Evolutionary conservation across 2,888 invertebrate species (phyloP).

Genomic region (Parascotia fuliginaria): DNA sequence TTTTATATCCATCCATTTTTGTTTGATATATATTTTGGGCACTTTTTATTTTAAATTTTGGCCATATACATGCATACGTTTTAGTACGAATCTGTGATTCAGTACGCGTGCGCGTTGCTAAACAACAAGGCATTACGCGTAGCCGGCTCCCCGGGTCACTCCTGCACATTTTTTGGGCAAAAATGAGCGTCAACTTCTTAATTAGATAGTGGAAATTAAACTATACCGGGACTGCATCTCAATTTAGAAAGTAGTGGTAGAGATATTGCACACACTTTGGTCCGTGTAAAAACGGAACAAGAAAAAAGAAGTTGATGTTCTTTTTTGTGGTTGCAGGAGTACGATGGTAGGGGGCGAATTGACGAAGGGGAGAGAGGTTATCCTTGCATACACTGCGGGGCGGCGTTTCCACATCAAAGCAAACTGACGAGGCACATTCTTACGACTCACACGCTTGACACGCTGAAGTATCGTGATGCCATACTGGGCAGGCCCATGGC

Average conservation of each 20-base stretch:
- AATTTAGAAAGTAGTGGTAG: conserved; percentile 85
- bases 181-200: conserved; percentile 96
- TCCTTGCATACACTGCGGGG: conserved; percentile 96
- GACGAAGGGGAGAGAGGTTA: conserved; percentile 86
- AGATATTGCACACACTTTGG: conserved; percentile 80
- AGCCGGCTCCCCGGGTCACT: conserved; percentile 82
- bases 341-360: conserved; percentile 87
- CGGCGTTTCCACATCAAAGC: conserved; percentile 95
- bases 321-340: conserved; percentile 95
- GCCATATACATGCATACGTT: conserved; percentile 78
- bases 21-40: conserved; percentile 84
- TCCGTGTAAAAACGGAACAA: conserved; percentile 73
- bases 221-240: conserved; percentile 80
- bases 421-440: conserved; percentile 95
- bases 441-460: conserved; percentile 95
- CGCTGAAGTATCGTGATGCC: conserved; percentile 94
- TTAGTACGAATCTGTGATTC: conserved; percentile 71
- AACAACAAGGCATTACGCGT: conserved; percentile 80
- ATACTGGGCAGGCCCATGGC: conserved; percentile 73
- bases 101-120: conserved; percentile 77
- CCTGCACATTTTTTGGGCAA: conserved; percentile 88
- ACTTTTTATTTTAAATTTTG: conserved; percentile 74
- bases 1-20: conserved; percentile 87
- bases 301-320: conserved; percentile 96
- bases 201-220: conserved; percentile 79